Evolutionary conservation across 1,140 invertebrate genomes (phyloP), one percentile per base, ranked within the genome.

Genomic region (Scylla paramamosain): DNA sequence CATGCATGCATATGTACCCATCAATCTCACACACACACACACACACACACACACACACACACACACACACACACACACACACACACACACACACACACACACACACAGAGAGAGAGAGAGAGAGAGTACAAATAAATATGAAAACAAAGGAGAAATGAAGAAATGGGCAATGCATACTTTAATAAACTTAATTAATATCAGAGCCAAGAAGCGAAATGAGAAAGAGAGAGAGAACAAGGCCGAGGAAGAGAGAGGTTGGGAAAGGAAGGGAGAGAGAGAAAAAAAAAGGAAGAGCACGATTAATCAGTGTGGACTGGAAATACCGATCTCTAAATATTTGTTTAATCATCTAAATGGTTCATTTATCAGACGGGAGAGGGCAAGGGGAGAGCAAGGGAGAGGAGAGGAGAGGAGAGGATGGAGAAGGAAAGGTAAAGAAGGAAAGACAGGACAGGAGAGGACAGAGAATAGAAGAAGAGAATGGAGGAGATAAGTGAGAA

Each of bases 291-390:
- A 16, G 25, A 46, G 29, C 91, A 29, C 31, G 82, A 93, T 93
- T 93, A 93, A 93, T 93, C 84, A 93, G 84, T 86, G 92, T 31
- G 25, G 46, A 93, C 82, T 52, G 84, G 87, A 94, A 82, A 94
- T 91, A 90, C 88, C 93, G 46, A 91, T 90, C 32, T 83, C 87
- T 45, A 94, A 94, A 91, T 89, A 94, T 94, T 94, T 90, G 88
- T 94, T 94, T 90, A 91, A 90, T 77, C 32, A 89, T 82, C 93
- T 46, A 91, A 91, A 89, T n/a, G 87, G 52, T 39, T 90, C 84
- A 90, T 94, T 94, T 77, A 94, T 94, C 84, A 94, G 52, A 31
- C 8, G 52, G 93, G 39, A 0, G 14, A 39, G 67, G 67, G 52
- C 31, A 83, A 39, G 28, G 67, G 12, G 31, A 45, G 31, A 16